These are phyloP conservation scores for Pygathrix nemaeus DNA, from an alignment of 2,113 vertebrate species.

Conservation along the genomic window DNA sequence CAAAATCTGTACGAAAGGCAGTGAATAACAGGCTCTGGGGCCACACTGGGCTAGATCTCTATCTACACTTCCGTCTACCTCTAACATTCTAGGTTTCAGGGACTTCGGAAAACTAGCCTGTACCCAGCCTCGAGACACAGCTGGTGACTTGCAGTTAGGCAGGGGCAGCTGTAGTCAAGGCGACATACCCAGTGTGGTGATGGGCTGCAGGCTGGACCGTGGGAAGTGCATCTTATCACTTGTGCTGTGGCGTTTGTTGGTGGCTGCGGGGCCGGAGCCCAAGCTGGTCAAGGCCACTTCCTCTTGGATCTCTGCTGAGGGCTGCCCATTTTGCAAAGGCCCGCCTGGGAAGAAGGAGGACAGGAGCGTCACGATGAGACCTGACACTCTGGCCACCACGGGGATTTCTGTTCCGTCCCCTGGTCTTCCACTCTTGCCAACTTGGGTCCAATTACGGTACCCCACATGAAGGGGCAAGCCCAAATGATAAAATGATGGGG, in stretches of 20 bases:
- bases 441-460: neutral
- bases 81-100: neutral
- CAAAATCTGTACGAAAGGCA: neutral
- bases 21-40: neutral
- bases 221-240: slow-evolving; percentile 94
- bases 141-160: fast-evolving
- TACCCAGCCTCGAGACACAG: neutral
- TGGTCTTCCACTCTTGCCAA: neutral
- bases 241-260: slow-evolving; percentile 93
- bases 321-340: slow-evolving; percentile 93
- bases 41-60: neutral
- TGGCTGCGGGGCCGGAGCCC: slow-evolving; percentile 83
- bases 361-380: neutral
- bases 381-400: neutral
- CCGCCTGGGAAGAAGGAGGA: slow-evolving; percentile 84
- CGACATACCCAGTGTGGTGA: slow-evolving; percentile 93
- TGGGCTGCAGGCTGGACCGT: slow-evolving; percentile 91
- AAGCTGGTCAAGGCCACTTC: slow-evolving; percentile 94
- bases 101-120: neutral
- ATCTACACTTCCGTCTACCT: neutral
- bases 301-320: slow-evolving; percentile 94
- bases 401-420: neutral
- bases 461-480: neutral
- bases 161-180: neutral
- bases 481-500: neutral